Conservation (phyloP, 2,888 invertebrate species). For the Bimastos eiseni region DNA sequence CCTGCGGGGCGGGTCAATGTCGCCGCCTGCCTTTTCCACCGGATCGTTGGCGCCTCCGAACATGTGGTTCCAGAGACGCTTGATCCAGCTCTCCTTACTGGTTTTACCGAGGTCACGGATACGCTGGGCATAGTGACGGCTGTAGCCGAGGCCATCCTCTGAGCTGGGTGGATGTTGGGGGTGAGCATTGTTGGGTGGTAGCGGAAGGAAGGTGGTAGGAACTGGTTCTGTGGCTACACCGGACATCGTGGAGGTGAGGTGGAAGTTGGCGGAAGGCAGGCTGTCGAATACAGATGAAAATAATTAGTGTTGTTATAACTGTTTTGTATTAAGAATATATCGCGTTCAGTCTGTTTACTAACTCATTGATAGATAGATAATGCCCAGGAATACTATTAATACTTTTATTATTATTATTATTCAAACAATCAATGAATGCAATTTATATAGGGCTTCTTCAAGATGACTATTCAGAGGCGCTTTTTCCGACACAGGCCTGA, state of each 20-base stretch:
- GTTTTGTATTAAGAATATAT: no score
- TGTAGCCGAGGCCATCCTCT: slow-evolving; percentile 39
- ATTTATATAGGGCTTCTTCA: no score
- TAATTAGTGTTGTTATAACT: no score
- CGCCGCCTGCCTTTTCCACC: neutral
- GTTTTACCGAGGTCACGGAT: slow-evolving; percentile 43
- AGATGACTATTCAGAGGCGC: no score
- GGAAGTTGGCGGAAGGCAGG: no score
- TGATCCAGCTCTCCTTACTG: slow-evolving; percentile 45
- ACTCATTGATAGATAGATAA: no score
- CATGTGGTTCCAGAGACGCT: slow-evolving; percentile 43
- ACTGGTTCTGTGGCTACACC: neutral
- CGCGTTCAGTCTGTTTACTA: no score
- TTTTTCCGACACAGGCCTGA: no score
- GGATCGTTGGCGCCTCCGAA: neutral
- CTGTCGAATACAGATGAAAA: neutral
- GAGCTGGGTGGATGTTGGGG: neutral
- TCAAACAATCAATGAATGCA: no score
- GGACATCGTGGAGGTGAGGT: neutral
- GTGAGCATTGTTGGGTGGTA: neutral
- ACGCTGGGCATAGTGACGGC: slow-evolving; percentile 44
- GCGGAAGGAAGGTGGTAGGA: neutral
- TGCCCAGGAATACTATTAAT: no score
- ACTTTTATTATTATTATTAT: no score
- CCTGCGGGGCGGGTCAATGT: neutral